These are phyloP conservation scores for Cryptotermes secundus DNA, from an alignment of 1,140 invertebrate species.

Conservation along the genomic window DNA sequence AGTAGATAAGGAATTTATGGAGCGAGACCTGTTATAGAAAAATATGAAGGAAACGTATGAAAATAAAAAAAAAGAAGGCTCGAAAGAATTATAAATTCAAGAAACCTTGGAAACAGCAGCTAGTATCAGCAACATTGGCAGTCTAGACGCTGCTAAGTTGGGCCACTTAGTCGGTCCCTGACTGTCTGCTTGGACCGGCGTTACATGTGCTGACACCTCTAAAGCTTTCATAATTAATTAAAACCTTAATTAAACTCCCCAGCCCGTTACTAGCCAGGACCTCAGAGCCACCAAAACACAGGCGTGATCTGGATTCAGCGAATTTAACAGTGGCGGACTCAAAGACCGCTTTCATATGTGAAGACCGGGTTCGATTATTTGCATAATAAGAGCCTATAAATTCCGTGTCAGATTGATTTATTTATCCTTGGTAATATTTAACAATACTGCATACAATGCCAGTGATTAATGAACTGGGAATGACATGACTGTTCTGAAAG, in stretches of 20 bases:
- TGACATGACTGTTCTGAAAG: too few relatives aligned
- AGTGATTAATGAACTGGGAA: too few relatives aligned
- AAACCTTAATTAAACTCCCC: slow-evolving; percentile 35
- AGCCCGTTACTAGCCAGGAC: background rate
- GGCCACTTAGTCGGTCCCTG: background rate
- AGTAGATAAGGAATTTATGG: too few relatives aligned
- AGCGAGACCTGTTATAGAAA: too few relatives aligned
- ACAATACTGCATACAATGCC: too few relatives aligned
- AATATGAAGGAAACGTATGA: too few relatives aligned
- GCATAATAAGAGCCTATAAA: background rate
- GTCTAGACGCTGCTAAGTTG: too few relatives aligned
- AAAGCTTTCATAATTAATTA: slow-evolving; percentile 36
- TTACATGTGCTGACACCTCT: slow-evolving; percentile 25
- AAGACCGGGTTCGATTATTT: background rate
- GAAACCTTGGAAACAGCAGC: background rate
- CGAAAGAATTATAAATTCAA: background rate
- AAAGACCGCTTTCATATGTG: background rate
- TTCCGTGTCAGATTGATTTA: background rate
- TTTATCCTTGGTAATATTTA: too few relatives aligned
- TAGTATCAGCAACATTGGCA: too few relatives aligned
- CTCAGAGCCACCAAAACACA: background rate
- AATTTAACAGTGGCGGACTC: background rate
- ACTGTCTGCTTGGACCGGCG: background rate
- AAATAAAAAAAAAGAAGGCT: too few relatives aligned
- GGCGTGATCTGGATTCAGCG: background rate